Evolutionary conservation across 2,797 vertebrate species (phyloP).

Genomic region (Chaunax sp.): DNA sequence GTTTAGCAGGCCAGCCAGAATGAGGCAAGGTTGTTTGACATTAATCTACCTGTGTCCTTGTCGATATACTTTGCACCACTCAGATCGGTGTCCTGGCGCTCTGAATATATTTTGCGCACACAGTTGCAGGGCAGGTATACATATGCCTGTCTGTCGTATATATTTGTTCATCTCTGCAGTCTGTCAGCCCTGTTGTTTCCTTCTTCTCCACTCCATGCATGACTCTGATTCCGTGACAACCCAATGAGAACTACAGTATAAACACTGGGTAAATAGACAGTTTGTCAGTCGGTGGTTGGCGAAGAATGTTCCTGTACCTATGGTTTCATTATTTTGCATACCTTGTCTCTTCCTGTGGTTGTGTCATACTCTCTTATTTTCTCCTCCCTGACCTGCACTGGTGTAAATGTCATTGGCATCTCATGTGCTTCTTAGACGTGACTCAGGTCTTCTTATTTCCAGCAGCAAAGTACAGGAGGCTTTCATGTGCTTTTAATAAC

Average conservation of each 20-base stretch:
- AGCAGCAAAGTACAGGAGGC: constrained; percentile 14
- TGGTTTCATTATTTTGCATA: neutral
- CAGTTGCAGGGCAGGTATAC: constrained; percentile 32
- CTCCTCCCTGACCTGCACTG: neutral
- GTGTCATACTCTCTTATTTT: neutral
- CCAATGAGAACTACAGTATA: constrained; percentile 16
- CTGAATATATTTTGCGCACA: constrained; percentile 22
- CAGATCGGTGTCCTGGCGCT: neutral
- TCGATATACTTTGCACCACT: neutral
- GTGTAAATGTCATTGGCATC: constrained; percentile 32
- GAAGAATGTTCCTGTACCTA: neutral
- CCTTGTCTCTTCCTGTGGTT: neutral
- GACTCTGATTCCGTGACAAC: constrained; percentile 6
- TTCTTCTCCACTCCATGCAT: constrained; percentile 23
- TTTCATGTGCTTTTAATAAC: constrained; percentile 55
- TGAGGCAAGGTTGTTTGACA: constrained; percentile 28
- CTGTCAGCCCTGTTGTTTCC: constrained; percentile 36
- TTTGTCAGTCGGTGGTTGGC: constrained; percentile 16
- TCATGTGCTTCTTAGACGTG: constrained; percentile 29
- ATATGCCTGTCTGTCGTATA: constrained; percentile 45
- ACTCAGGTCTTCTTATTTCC: constrained; percentile 37
- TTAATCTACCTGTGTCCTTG: constrained; percentile 20
- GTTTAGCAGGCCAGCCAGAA: neutral
- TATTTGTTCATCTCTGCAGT: constrained; percentile 31
- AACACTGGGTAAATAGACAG: constrained; percentile 10